phyloP scores from a whole-genome alignment of 2,797 vertebrate genomes.

The Oreonectes daqikongensis region DNA sequence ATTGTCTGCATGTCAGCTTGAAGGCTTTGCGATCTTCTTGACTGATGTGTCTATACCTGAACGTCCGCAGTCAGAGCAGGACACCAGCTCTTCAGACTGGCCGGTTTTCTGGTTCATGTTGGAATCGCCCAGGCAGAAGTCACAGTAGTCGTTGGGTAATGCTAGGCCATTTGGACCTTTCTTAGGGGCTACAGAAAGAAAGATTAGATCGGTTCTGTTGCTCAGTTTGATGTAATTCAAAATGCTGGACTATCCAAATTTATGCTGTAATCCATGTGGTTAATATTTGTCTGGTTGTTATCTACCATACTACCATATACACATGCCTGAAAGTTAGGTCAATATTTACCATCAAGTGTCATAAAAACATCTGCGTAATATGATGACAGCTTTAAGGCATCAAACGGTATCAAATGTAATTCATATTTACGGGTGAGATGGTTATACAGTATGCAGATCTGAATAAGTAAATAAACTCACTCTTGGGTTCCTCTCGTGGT shows the following conservation, averaged over 20 bases:
- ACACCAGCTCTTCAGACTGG: slow-evolving; percentile 92
- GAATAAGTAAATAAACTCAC: slow-evolving; percentile 71
- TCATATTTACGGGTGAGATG: neutral
- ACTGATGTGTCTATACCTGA: slow-evolving; percentile 77
- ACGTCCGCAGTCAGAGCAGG: slow-evolving; percentile 94
- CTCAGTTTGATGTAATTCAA: neutral
- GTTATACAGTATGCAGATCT: neutral
- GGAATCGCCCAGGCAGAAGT: slow-evolving; percentile 95
- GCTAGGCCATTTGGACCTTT: slow-evolving; percentile 93
- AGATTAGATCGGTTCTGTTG: neutral
- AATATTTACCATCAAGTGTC: neutral
- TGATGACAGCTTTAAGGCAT: too few relatives aligned
- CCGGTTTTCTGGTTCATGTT: slow-evolving; percentile 96
- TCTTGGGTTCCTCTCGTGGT: slow-evolving; percentile 91
- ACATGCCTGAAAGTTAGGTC: neutral
- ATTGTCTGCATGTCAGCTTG: neutral
- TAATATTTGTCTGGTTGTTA: slow-evolving; percentile 5
- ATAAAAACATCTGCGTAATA: neutral
- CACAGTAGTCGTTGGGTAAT: slow-evolving; percentile 94
- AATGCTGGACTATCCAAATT: slow-evolving; percentile 30
- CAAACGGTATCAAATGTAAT: neutral
- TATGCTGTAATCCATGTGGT: neutral
- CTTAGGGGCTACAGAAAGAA: slow-evolving; percentile 77
- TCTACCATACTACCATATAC: neutral
- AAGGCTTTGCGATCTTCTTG: neutral